Evolutionary conservation across 2,888 invertebrate species (phyloP).

Genomic region (Trichacis sp.): DNA sequence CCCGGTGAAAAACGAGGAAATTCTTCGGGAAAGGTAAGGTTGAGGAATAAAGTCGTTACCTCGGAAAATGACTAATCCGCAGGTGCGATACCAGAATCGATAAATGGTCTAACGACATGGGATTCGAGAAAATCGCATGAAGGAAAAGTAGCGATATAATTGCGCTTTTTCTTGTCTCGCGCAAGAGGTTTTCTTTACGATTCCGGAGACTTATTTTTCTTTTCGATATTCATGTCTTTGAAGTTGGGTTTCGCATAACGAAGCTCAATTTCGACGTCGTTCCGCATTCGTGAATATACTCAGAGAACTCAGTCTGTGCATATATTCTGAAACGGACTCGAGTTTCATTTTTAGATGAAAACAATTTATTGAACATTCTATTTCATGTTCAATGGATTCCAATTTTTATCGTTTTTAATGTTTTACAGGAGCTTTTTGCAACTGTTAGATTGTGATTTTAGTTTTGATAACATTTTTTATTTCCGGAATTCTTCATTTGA

Average conservation of each 20-base stretch:
- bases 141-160: constrained; percentile 43
- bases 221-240: too few relatives aligned
- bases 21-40: constrained; percentile 18
- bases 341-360: too few relatives aligned
- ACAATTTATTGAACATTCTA: too few relatives aligned
- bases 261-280: constrained; percentile 3
- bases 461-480: too few relatives aligned
- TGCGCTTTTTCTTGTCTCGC: constrained; percentile 37
- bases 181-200: constrained; percentile 13
- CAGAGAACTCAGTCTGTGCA: not conserved
- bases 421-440: too few relatives aligned
- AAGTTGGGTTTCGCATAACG: too few relatives aligned
- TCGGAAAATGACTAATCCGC: constrained; percentile 42
- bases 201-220: constrained; percentile 13
- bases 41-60: constrained; percentile 37
- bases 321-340: too few relatives aligned
- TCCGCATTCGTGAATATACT: not conserved
- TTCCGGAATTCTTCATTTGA: too few relatives aligned
- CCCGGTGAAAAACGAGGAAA: constrained; percentile 12
- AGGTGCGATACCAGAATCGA: constrained; percentile 38
- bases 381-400: too few relatives aligned
- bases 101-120: constrained; percentile 31
- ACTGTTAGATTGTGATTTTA: too few relatives aligned
- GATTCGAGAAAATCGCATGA: constrained; percentile 38
- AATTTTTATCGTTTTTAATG: too few relatives aligned